A percentile compares a stretch with the other conserved stretches of the same genome.
Evolutionary conservation across 2,888 invertebrate genomes (phyloP).

Genomic region (Metopia argyrocephala): DNA sequence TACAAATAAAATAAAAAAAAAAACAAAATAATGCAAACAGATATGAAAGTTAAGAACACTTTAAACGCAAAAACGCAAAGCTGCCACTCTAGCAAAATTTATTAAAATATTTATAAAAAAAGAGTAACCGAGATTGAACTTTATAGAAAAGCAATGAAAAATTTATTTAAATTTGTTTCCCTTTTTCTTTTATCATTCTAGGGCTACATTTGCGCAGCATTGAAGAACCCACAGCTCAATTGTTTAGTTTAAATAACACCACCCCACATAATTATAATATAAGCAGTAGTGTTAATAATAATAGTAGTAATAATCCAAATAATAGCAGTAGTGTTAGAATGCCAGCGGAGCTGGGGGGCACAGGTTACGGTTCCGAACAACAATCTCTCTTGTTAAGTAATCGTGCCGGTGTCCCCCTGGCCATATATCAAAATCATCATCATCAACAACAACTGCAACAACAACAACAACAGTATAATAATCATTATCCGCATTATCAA

Average conservation of each 20-base stretch:
- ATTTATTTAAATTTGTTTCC: neutral
- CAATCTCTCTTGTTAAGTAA: constrained; percentile 77
- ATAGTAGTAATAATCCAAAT: constrained; percentile 25
- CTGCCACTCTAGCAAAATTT: neutral
- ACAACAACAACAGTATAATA: constrained; percentile 57
- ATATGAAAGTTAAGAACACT: neutral
- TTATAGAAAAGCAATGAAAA: neutral
- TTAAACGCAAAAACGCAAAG: neutral
- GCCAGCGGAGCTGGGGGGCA: constrained; percentile 82
- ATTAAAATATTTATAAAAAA: neutral
- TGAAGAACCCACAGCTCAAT: constrained; percentile 86
- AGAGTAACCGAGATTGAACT: constrained; percentile 13
- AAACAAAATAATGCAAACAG: neutral
- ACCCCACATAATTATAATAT: constrained; percentile 65
- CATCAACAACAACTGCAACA: constrained; percentile 66
- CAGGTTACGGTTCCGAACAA: constrained; percentile 83
- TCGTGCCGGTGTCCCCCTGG: constrained; percentile 79
- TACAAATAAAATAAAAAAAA: constrained; percentile 1
- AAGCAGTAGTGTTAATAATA: constrained; percentile 16
- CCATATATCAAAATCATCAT: constrained; percentile 67
- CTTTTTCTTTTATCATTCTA: constrained; percentile 77
- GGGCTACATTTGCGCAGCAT: constrained; percentile 92
- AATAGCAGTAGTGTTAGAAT: constrained; percentile 77
- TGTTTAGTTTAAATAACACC: constrained; percentile 64
- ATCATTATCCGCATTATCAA: constrained; percentile 34